phyloP scores from a whole-genome alignment of 2,113 vertebrate genomes.

The Carettochelys insculpta region DNA sequence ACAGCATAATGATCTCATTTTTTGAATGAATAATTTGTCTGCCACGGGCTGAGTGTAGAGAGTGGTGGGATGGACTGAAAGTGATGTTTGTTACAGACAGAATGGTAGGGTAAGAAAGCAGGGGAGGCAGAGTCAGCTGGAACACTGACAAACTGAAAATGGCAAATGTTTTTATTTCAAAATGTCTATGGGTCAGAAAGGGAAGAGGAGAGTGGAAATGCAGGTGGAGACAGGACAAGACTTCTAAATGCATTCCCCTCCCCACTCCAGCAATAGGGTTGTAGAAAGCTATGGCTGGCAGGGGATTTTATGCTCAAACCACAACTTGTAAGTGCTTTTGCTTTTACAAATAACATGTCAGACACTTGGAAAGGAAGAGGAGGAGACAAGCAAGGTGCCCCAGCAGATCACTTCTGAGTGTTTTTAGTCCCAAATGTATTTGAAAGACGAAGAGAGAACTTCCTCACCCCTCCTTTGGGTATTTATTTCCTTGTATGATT shows the following conservation, averaged over 20 bases:
- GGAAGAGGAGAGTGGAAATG: constrained; percentile 9
- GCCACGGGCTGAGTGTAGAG: not conserved
- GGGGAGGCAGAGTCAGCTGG: constrained; percentile 18
- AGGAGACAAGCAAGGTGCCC: constrained; percentile 30
- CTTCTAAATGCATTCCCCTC: constrained; percentile 37
- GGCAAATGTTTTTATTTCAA: constrained; percentile 63
- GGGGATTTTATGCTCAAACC: constrained; percentile 50
- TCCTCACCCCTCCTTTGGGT: not conserved
- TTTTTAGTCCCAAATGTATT: constrained; percentile 37
- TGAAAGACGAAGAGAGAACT: constrained; percentile 19
- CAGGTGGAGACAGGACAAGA: constrained; percentile 32
- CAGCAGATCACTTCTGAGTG: constrained; percentile 45
- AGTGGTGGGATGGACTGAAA: not conserved
- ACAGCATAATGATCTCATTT: constrained; percentile 35
- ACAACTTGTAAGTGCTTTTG: constrained; percentile 44
- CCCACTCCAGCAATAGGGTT: not conserved
- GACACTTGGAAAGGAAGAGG: not conserved
- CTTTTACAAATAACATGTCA: constrained; percentile 15
- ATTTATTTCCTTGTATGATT: constrained; percentile 54
- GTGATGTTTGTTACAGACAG: not conserved
- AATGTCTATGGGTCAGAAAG: constrained; percentile 4
- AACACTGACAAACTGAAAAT: constrained; percentile 62
- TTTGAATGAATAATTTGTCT: not conserved
- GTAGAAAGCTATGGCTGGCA: constrained; percentile 39
- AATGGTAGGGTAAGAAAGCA: constrained; percentile 27